phyloP scores from a whole-genome alignment of 2,888 invertebrate genomes.

The Trachelus tabidus region DNA sequence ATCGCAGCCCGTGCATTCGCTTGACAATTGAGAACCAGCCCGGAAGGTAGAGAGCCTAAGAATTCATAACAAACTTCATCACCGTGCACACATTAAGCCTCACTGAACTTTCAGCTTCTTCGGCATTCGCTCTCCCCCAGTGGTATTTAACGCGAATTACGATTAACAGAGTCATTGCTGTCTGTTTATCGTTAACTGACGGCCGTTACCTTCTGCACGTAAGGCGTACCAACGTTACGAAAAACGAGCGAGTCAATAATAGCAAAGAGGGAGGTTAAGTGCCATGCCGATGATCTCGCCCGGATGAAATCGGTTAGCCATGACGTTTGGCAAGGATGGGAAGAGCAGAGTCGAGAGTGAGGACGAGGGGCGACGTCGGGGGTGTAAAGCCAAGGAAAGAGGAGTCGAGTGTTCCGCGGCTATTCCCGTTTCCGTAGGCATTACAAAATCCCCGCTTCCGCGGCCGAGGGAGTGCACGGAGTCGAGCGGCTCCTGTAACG shows the following conservation, averaged over 20 bases:
- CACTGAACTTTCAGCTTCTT: background rate
- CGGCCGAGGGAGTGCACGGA: constrained; percentile 22
- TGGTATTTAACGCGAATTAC: background rate
- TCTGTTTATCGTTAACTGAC: too few species aligned
- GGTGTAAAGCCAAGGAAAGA: background rate
- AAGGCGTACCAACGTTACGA: background rate
- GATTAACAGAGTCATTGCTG: too few species aligned
- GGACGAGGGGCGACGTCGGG: background rate
- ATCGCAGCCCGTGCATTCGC: constrained; percentile 4
- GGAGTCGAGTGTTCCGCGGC: background rate
- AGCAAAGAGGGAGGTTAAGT: background rate
- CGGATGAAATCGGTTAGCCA: background rate
- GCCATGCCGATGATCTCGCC: background rate
- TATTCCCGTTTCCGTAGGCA: constrained; percentile 12
- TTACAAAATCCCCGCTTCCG: constrained; percentile 21
- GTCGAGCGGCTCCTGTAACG: constrained; percentile 19
- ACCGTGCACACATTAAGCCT: background rate
- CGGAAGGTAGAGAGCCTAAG: background rate
- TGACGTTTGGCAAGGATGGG: background rate
- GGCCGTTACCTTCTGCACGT: background rate
- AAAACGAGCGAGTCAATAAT: background rate
- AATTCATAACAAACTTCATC: background rate
- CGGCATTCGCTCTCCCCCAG: background rate
- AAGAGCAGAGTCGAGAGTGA: background rate
- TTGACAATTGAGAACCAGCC: background rate